These are phyloP conservation scores for Drosophila burlai DNA, from an alignment of 1,140 invertebrate genomes.

Conservation along the genomic window DNA sequence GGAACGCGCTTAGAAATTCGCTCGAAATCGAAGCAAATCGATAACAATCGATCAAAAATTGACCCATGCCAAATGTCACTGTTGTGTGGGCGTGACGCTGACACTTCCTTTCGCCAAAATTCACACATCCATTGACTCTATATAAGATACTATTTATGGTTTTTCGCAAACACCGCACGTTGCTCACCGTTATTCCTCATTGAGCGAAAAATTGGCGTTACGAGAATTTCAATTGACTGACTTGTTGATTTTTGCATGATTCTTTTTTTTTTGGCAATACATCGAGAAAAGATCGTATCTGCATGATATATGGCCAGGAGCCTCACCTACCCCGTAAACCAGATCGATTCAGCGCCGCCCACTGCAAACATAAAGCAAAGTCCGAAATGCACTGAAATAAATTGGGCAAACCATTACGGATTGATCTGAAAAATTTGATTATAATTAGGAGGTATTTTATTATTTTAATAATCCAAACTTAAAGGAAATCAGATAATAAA, in stretches of 20 bases:
- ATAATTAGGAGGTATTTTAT: not conserved
- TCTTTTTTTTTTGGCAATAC: conserved; percentile 43
- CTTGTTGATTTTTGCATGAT: not conserved
- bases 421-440: not conserved
- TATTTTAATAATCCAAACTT: not conserved
- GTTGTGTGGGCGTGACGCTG: conserved; percentile 9
- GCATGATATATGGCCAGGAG: conserved; percentile 62
- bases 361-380: conserved; percentile 30
- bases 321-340: conserved; percentile 46
- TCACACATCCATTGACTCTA: conserved; percentile 27
- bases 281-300: conserved; percentile 77
- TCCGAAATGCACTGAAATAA: conserved; percentile 15
- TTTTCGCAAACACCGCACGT: conserved; percentile 66
- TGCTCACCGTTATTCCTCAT: conserved; percentile 70
- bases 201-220: conserved; percentile 49
- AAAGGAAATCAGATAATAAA: not conserved
- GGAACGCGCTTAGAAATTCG: conserved; percentile 56
- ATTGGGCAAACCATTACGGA: not conserved
- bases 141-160: conserved; percentile 23
- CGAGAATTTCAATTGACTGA: conserved; percentile 72
- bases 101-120: conserved; percentile 19
- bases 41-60: conserved; percentile 12
- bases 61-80: conserved; percentile 19
- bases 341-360: conserved; percentile 42
- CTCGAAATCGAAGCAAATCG: conserved; percentile 9